These are phyloP conservation scores for Mionectes olivaceus DNA, from an alignment of 2,797 vertebrate species.

Conservation along the genomic window DNA sequence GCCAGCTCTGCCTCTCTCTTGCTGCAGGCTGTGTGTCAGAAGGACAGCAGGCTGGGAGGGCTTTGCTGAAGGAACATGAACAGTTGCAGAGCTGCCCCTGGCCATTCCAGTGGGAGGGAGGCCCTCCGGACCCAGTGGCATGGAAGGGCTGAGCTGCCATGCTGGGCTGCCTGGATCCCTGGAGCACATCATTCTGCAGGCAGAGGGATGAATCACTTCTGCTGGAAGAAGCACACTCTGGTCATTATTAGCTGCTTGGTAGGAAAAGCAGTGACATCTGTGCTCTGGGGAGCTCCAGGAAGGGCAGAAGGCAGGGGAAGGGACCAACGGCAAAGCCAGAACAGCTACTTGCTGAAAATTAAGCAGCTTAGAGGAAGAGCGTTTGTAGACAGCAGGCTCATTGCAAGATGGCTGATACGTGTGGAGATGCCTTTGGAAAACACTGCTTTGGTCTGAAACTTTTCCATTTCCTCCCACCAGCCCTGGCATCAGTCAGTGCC, in stretches of 20 bases:
- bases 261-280: background rate
- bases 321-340: background rate
- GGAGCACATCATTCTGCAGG: background rate
- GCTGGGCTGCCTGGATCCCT: background rate
- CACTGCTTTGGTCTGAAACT: background rate
- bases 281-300: background rate
- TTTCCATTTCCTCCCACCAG: background rate
- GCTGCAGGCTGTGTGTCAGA: background rate
- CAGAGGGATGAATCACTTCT: background rate
- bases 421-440: background rate
- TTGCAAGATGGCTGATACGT: background rate
- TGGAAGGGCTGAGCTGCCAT: background rate
- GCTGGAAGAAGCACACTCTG: background rate
- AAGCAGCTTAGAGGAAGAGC: background rate
- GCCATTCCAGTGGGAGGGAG: background rate
- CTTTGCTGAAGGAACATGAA: background rate
- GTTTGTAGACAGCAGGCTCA: background rate
- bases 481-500: background rate
- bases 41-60: background rate
- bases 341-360: background rate
- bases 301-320: background rate
- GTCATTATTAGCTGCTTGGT: background rate
- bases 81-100: background rate
- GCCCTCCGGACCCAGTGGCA: background rate
- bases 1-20: constrained; percentile 11